A percentile compares a stretch with the other conserved stretches of the same genome.
Conservation (phyloP, 2,113 vertebrate species). For the Columba livia region DNA sequence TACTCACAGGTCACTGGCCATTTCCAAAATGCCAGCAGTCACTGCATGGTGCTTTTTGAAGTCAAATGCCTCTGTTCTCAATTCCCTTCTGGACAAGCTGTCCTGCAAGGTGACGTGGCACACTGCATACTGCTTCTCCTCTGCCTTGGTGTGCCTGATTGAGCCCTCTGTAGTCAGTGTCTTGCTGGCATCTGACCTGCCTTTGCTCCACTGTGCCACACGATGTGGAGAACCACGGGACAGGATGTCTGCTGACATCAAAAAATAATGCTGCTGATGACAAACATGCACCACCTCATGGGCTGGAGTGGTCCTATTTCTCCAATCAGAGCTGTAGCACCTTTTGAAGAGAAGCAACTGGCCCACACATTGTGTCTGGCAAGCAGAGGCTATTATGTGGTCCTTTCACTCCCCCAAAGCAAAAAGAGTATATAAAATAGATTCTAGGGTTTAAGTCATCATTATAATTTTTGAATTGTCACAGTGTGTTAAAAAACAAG, state of each 20-base stretch:
- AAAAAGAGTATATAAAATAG: not conserved
- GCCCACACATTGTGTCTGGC: not conserved
- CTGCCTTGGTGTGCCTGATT: too few relatives aligned
- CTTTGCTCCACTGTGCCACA: not conserved
- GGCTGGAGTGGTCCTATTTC: not conserved
- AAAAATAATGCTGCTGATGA: not conserved
- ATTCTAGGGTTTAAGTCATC: not conserved
- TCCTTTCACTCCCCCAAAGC: not conserved
- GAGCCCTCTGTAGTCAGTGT: too few relatives aligned
- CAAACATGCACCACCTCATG: not conserved
- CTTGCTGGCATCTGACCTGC: not conserved
- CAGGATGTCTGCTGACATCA: not conserved
- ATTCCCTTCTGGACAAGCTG: not conserved
- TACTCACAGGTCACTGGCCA: not conserved
- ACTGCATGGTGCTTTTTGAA: not conserved
- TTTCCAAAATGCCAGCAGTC: not conserved
- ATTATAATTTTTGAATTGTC: not conserved
- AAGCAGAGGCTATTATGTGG: not conserved
- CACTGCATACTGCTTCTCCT: accelerated
- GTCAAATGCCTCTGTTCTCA: not conserved
- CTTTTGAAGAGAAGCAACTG: not conserved
- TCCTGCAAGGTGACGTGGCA: not conserved
- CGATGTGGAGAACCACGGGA: accelerated
- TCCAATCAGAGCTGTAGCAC: not conserved
- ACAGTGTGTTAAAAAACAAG: not conserved